Percentiles rank a stretch among this genome's conserved stretches.
phyloP scores from a whole-genome alignment of 2,113 vertebrate species.

The Campylomormyrus numenius region DNA sequence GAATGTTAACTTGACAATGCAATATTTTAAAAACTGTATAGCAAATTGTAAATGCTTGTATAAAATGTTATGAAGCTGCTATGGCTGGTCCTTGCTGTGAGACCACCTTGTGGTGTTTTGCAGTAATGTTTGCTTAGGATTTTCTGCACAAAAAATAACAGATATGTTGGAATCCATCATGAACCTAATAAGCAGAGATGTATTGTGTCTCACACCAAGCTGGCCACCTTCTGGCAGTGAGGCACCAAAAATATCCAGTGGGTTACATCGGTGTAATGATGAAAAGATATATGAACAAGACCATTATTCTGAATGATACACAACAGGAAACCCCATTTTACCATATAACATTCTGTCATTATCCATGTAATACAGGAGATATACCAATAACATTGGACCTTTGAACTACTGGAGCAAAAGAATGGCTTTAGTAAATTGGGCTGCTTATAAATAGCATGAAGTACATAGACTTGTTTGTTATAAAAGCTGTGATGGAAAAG shows the following conservation, averaged over 20 bases:
- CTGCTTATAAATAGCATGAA: background rate
- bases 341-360: background rate
- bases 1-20: background rate
- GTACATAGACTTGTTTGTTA: background rate
- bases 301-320: background rate
- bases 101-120: background rate
- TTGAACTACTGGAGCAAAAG: background rate
- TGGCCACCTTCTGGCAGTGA: background rate
- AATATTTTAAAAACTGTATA: background rate
- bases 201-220: background rate
- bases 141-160: background rate
- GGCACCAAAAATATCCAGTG: background rate
- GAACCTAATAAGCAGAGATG: background rate
- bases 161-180: background rate
- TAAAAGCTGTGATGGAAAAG: background rate
- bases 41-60: background rate
- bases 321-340: background rate
- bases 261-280: background rate
- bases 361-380: background rate
- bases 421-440: background rate
- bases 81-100: background rate
- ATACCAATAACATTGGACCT: background rate
- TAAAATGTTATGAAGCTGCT: background rate
- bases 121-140: background rate
- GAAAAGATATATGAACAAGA: background rate